phyloP scores from a whole-genome alignment of 2,113 vertebrate genomes.

The Jaculus jaculus region DNA sequence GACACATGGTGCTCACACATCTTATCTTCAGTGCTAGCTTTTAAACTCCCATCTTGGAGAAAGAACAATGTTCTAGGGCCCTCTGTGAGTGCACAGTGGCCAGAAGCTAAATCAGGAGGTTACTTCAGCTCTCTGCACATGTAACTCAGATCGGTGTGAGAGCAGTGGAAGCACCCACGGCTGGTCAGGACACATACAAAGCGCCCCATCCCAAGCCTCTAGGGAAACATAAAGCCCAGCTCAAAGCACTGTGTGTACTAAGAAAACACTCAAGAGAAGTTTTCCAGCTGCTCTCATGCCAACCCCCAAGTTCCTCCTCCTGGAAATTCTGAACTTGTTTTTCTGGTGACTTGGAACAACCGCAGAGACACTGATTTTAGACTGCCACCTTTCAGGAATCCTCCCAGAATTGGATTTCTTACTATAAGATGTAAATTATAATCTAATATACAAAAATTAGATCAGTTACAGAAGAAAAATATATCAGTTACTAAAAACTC shows the following conservation, averaged over 20 bases:
- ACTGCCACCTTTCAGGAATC: neutral
- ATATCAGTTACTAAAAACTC: slow-evolving; percentile 31
- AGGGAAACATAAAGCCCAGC: neutral
- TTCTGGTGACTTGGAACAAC: neutral
- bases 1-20: neutral
- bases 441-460: slow-evolving; percentile 40
- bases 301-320: neutral
- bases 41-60: neutral
- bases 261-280: neutral
- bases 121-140: neutral
- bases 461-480: slow-evolving; percentile 14
- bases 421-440: neutral
- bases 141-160: neutral
- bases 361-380: neutral
- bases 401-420: neutral
- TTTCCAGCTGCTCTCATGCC: neutral
- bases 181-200: neutral
- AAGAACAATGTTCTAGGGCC: neutral
- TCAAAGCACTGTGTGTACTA: neutral
- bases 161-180: neutral
- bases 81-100: neutral
- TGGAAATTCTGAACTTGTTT: neutral
- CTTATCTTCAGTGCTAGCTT: neutral
- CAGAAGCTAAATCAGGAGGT: neutral
- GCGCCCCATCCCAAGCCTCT: neutral